These are phyloP conservation scores for Timema cristinae DNA, from an alignment of 2,888 invertebrate genomes.

Conservation along the genomic window DNA sequence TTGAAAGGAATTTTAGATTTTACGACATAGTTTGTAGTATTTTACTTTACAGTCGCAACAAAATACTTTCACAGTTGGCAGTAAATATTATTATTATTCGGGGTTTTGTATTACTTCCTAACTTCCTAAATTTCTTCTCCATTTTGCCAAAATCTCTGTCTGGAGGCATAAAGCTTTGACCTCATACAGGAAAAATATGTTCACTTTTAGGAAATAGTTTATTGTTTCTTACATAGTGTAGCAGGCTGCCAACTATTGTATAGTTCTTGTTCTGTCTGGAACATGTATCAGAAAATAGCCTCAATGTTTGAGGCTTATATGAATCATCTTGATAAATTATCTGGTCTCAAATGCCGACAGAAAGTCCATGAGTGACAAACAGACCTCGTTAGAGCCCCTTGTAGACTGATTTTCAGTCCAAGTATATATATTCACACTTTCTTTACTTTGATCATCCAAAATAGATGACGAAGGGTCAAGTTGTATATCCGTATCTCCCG, in stretches of 20 bases:
- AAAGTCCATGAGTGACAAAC: not conserved
- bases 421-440: not conserved
- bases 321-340: not conserved
- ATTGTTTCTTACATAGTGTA: too few species aligned
- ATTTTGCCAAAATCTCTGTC: not conserved
- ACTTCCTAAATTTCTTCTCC: not conserved
- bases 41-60: not conserved
- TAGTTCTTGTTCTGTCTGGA: conserved; percentile 1
- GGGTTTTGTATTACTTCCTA: conserved; percentile 5
- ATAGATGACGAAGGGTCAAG: too few species aligned
- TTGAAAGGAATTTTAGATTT: conserved; percentile 1
- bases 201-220: too few species aligned
- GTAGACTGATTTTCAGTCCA: too few species aligned
- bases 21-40: not conserved
- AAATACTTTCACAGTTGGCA: not conserved
- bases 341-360: not conserved
- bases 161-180: too few species aligned
- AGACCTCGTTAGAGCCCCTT: not conserved
- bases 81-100: not conserved
- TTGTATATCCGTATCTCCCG: too few species aligned
- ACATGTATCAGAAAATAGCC: not conserved
- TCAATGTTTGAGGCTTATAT: not conserved
- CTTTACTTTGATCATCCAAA: not conserved
- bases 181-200: not conserved
- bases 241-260: not conserved